Base-by-base conservation (phyloP, 2,113 vertebrate genomes). In the Hyla sarda region DNA sequence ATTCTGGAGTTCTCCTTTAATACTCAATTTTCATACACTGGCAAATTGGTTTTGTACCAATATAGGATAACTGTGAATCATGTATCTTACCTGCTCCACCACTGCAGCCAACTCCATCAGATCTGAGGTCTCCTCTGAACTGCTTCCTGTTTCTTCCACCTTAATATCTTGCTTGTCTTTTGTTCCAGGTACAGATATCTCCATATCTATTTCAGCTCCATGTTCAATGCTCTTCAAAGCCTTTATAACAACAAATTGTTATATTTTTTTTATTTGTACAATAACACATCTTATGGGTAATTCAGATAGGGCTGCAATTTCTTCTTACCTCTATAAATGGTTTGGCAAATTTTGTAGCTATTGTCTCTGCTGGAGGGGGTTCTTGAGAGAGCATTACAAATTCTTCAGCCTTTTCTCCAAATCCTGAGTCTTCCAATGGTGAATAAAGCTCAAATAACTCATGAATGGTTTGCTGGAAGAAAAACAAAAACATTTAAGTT, bases 371-470 rank as follows among this genome's bases (percentile, higher is more conserved):
- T 48, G 95, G 95, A 4, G 96, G 96, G 0, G 97, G 96, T 32
- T 97, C 97, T 91, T 98, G 97, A 83, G 96, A 96, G 79, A 98
- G 96, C 47, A 98, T 96, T 45, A 98, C 96, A 89, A 97, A 98
- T 90, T 98, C 96, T 89, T 98, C 96, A 54, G 97, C 96, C 91
- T 97, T 98, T 82, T 92, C 92, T 86, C 93, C 88, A 86, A 93
- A 93, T 62, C 92, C 92, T 76, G 93, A 90, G 88, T 94, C 93
- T 85, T 97, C 96, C 87, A 96, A 93, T 0, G 96, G 96, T 10
- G 95, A 96, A 93, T 97, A 96, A 86, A 97, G 96, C 89, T 98
- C 97, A 93, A 98, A 97, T 65, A 98, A 93, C 89, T 98, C 97
- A 90, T 97, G 96, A 90, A 98, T 98, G 0, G 97, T 98, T 91